These are phyloP conservation scores for Otolemur garnettii DNA, from an alignment of 2,113 vertebrate genomes.

Conservation along the genomic window DNA sequence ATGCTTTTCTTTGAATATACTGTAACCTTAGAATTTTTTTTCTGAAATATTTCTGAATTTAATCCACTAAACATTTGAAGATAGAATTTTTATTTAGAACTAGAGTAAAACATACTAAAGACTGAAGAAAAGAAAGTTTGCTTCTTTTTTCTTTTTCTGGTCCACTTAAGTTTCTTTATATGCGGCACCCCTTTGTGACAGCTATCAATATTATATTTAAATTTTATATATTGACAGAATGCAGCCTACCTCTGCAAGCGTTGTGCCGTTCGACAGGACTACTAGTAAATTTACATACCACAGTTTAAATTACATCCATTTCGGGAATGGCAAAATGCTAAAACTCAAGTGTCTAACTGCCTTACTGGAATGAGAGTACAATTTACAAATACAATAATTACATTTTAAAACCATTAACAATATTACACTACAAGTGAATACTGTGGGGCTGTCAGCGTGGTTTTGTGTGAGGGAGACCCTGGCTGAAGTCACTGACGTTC, in stretches of 20 bases:
- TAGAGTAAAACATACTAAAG: constrained; percentile 81
- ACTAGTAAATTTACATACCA: constrained; percentile 91
- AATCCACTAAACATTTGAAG: constrained; percentile 80
- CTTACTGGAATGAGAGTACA: constrained; percentile 94
- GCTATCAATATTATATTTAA: constrained; percentile 85
- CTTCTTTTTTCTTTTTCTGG: constrained; percentile 58
- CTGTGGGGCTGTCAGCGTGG: constrained; percentile 92
- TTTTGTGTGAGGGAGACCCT: constrained; percentile 82
- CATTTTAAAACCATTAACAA: constrained; percentile 96
- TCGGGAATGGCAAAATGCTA: constrained; percentile 91
- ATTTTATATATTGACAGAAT: constrained; percentile 90
- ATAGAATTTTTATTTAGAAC: constrained; percentile 79
- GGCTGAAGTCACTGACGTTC: constrained; percentile 84
- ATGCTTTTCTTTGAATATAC: constrained; percentile 72
- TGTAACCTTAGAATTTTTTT: constrained; percentile 76
- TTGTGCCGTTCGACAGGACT: constrained; percentile 90
- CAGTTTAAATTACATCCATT: constrained; percentile 91
- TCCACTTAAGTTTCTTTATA: constrained; percentile 78
- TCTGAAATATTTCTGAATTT: constrained; percentile 76
- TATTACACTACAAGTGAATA: constrained; percentile 97
- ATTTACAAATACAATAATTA: constrained; percentile 98
- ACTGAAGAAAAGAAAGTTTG: constrained; percentile 77
- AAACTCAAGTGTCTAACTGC: constrained; percentile 91
- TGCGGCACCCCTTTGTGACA: constrained; percentile 88
- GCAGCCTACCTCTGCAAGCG: constrained; percentile 89